phyloP scores from a whole-genome alignment of 2,113 vertebrate species.

The Agapornis roseicollis region DNA sequence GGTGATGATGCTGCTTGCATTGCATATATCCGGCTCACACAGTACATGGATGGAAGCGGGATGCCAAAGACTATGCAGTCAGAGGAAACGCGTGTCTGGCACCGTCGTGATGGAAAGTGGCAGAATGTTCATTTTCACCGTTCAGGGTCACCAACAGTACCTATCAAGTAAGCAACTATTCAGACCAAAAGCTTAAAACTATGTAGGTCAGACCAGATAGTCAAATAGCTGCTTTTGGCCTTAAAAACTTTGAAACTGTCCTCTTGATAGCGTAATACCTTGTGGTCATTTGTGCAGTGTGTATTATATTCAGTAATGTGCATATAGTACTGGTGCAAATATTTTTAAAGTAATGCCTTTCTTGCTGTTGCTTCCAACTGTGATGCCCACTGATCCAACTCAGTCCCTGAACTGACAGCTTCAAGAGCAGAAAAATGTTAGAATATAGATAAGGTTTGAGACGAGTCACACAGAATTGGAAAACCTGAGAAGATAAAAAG shows the following conservation, averaged over 20 bases:
- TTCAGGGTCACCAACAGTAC: slow-evolving; percentile 91
- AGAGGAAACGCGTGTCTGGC: slow-evolving; percentile 95
- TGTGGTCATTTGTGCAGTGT: background rate
- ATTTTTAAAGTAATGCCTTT: background rate
- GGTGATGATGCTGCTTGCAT: slow-evolving; percentile 96
- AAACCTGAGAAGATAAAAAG: background rate
- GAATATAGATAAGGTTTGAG: background rate
- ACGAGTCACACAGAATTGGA: background rate
- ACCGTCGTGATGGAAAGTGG: slow-evolving; percentile 95
- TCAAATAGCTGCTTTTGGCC: background rate
- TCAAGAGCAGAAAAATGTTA: background rate
- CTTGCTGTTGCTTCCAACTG: background rate
- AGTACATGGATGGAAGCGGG: slow-evolving; percentile 87
- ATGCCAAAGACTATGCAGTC: slow-evolving; percentile 96
- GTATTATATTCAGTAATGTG: background rate
- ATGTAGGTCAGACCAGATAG: background rate
- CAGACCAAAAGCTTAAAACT: background rate
- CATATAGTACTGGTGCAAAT: background rate
- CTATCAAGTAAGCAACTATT: slow-evolving; percentile 83
- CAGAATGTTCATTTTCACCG: slow-evolving; percentile 98
- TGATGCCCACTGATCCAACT: background rate
- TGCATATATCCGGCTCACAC: slow-evolving; percentile 92
- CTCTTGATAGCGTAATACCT: background rate
- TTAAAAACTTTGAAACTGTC: background rate
- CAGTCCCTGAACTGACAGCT: background rate